phyloP scores from a whole-genome alignment of 2,113 vertebrate species.

The Arizona elegans region DNA sequence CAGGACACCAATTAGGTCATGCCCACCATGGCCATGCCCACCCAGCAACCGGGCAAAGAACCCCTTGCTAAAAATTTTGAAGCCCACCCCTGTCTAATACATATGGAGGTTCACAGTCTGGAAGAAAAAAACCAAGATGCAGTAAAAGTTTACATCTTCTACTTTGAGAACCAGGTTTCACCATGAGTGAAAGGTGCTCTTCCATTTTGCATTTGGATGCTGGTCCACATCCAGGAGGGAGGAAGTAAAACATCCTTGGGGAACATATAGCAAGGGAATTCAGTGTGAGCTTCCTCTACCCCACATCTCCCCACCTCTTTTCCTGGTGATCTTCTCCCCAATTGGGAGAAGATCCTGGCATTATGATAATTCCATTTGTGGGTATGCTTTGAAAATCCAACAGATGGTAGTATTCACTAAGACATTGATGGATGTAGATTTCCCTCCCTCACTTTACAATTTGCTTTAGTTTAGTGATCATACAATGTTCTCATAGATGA shows the following conservation, averaged over 20 bases:
- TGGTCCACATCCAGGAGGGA: neutral
- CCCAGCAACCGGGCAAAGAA: too few relatives aligned
- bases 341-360: neutral
- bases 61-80: too few relatives aligned
- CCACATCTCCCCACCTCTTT: neutral
- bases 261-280: neutral
- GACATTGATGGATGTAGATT: neutral
- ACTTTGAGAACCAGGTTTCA: neutral
- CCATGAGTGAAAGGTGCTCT: neutral
- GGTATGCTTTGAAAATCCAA: neutral
- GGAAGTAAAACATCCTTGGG: neutral
- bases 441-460: neutral
- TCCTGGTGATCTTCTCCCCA: neutral
- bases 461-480: neutral
- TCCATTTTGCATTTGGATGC: neutral
- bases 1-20: too few relatives aligned
- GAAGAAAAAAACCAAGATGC: neutral
- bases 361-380: neutral
- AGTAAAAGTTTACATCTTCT: neutral
- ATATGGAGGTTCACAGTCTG: neutral
- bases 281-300: neutral
- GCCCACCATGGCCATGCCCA: too few relatives aligned
- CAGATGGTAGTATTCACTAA: neutral
- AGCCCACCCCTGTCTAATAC: neutral
- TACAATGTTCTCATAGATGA: neutral